Percentiles rank a stretch among this genome's conserved stretches.
Conservation (phyloP, 2,113 vertebrate species). For the Cricetomys ansorgei region DNA sequence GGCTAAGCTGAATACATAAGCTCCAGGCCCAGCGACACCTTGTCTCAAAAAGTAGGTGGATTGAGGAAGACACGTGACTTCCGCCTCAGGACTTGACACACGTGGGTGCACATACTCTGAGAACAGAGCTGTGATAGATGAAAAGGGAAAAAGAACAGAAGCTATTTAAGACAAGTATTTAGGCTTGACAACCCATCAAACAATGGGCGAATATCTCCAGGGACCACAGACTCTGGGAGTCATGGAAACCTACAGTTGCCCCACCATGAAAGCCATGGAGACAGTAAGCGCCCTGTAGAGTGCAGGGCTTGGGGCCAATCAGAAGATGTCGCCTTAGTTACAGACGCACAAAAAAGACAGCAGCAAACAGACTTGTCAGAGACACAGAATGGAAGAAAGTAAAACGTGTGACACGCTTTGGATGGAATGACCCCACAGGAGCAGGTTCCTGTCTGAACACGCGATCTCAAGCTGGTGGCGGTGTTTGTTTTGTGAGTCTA, state of each 20-base stretch:
- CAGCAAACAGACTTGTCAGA: background rate
- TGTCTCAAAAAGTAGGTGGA: background rate
- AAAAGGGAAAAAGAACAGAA: background rate
- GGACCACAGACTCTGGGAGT: background rate
- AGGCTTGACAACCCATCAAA: background rate
- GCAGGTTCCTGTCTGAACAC: background rate
- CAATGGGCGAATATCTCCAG: background rate
- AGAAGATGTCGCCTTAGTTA: too few species aligned
- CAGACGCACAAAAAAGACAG: background rate
- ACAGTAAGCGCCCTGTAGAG: rapidly evolving
- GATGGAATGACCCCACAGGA: background rate
- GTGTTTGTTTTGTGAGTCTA: background rate
- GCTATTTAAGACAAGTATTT: background rate
- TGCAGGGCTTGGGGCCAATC: too few species aligned
- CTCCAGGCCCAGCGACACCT: background rate
- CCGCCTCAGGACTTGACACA: background rate
- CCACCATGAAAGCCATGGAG: background rate
- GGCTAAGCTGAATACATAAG: too few species aligned
- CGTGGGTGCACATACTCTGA: background rate
- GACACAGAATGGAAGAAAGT: background rate
- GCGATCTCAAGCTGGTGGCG: background rate
- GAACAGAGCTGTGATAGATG: background rate
- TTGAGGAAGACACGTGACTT: background rate
- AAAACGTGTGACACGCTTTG: background rate
- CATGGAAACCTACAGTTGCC: background rate